Percentiles rank a stretch among this genome's conserved stretches.
Conservation (phyloP, 2,113 vertebrate species). For the Phoenicopterus ruber region DNA sequence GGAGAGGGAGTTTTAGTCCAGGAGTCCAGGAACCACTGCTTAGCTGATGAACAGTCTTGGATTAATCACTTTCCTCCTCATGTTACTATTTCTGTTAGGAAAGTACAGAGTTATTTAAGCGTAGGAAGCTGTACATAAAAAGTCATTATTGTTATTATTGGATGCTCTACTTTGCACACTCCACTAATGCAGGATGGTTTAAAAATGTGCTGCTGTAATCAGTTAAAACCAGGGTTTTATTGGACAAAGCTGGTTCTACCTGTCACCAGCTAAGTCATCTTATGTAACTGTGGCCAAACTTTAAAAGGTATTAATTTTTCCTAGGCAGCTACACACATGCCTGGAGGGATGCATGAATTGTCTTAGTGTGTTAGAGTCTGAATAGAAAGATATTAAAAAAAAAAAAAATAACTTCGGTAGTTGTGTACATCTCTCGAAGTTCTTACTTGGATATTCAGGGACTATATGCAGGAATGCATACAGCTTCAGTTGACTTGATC, state of each 20-base stretch:
- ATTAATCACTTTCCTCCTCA: neutral
- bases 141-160: neutral
- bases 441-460: neutral
- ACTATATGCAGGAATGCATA: neutral
- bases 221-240: neutral
- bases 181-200: neutral
- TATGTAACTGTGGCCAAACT: neutral
- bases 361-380: neutral
- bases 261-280: neutral
- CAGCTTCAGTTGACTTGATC: neutral
- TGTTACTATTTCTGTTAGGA: neutral
- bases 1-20: neutral
- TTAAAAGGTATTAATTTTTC: neutral
- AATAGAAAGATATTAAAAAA: neutral
- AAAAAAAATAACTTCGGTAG: rapidly evolving
- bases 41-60: neutral
- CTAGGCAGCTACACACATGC: neutral
- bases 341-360: neutral
- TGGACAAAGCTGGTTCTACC: neutral
- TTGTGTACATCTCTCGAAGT: neutral
- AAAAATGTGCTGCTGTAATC: neutral
- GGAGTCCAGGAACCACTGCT: neutral
- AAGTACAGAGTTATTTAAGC: neutral
- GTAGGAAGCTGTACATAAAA: neutral
- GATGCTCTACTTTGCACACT: neutral